Base-by-base conservation (phyloP, 1,140 invertebrate genomes). In the Pantala flavescens region DNA sequence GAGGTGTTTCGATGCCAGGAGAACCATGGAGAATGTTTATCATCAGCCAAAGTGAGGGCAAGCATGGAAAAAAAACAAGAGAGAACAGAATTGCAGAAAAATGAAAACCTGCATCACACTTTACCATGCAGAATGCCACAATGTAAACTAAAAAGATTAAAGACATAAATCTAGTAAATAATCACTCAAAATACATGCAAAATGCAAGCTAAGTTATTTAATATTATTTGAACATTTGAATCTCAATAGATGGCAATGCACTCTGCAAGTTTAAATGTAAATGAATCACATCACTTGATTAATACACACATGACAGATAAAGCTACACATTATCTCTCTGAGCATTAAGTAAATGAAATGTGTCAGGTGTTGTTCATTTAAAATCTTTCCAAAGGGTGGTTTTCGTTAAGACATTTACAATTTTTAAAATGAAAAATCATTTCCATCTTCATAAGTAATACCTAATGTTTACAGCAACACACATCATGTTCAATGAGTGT, bases 61-160 rank as follows among this genome's bases (percentile, higher is more conserved):
- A 73, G 73, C 74, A 74, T 75, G 76, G 63, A 74, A 76, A 72
- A 76, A 77, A 63, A 63, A 19, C n/a, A 21, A 63, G 49, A 21
- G 77, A 74, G 73, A 63, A 63, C 49, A 63, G 74, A 76, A 74
- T 74, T 55, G 74, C 75, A 73, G 71, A 76, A 74, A 74, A 74
- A 74, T 75, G 70, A 74, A 72, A 75, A 72, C 71, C 74, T 75
- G 74, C 49, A 63, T 63, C 49, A 63, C 49, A 63, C 16, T 3
- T 3, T 63, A 63, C 49, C 49, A 63, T 63, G 49, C 49, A 19
- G 49, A 63, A 63, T 63, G 49, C 49, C 14, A 63, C 49, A 63
- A 63, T 63, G 14, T 16, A 63, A 63, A 63, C 49, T 63, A 63
- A 63, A 63, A 63, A 63, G 14, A 19, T 63, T 63, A 19, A 63